phyloP scores from a whole-genome alignment of 92 coral and sea anemone species.

The Zoanthus sansibaricus region DNA sequence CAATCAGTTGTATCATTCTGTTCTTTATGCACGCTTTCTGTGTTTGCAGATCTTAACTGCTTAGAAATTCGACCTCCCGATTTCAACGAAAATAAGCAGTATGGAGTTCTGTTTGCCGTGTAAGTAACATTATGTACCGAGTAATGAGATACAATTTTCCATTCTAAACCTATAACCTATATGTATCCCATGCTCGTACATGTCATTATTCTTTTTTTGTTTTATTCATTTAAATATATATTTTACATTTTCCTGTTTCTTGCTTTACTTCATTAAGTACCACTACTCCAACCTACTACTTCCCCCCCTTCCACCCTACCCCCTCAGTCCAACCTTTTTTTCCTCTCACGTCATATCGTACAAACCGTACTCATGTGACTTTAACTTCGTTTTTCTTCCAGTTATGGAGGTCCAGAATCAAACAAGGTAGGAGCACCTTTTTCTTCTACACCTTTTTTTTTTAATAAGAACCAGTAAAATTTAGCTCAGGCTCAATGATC shows the following conservation, averaged over 20 bases:
- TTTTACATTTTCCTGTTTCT: too few relatives aligned
- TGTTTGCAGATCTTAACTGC: slow-evolving; percentile 68
- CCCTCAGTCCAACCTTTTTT: not conserved
- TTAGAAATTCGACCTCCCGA: slow-evolving; percentile 87
- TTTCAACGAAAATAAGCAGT: slow-evolving; percentile 91
- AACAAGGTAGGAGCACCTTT: slow-evolving; percentile 20
- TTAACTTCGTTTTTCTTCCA: not conserved
- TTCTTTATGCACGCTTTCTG: not conserved
- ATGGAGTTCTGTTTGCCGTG: slow-evolving; percentile 93
- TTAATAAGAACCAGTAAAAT: too few relatives aligned
- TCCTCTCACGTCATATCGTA: not conserved
- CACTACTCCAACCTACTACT: not conserved
- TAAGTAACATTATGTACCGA: slow-evolving; percentile 45
- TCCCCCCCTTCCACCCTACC: not conserved
- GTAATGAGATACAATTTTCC: too few relatives aligned
- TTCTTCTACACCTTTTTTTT: too few relatives aligned
- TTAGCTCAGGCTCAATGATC: too few relatives aligned
- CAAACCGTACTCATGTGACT: not conserved
- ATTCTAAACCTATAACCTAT: too few relatives aligned
- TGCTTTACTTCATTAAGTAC: not conserved
- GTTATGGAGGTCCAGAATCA: slow-evolving; percentile 37
- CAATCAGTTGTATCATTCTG: not conserved
- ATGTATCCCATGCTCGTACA: too few relatives aligned
- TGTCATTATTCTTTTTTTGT: not conserved
- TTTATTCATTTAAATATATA: not conserved